Evolutionary conservation across 2,888 invertebrate species (phyloP), one percentile per base, ranked within the genome.

Genomic region (Diarsia mendica): DNA sequence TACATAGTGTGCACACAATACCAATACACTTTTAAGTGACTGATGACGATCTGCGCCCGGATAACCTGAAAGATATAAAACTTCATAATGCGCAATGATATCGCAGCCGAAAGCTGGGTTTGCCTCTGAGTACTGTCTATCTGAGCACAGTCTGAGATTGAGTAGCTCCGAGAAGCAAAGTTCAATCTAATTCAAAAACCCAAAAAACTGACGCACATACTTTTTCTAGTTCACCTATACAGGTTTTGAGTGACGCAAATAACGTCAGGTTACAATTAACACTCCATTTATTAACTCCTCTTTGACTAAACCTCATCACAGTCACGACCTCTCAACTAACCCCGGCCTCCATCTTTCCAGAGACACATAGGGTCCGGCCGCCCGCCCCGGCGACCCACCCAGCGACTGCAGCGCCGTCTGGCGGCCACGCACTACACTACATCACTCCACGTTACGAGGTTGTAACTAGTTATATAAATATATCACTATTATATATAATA

Each of bases 331-430:
- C 11, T 15, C 13, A 60, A 76, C 44, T 80, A n/a, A 80, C 64
- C 11, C 0, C 2, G 0, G 4, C 46, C 11, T 60, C 55, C 18
- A 61, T 80, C 49, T 85, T 87, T 85, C 6, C 90, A 92, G 92
- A 83, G 88, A 90, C 51, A 90, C 90, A 87, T 92, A 92, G 89
- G 85, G 85, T 70, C 71, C 49, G 83, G 78, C 75, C 58, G 33
- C 63, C 51, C 73, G 81, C 53, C 74, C 80, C 55, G 71, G 75
- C 71, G 72, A 28, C 46, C 70, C 39, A 6, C 65, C 64, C 68
- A 67, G 72, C 73, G 75, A 55, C 64, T 39, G 71, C n/a, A 60
- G 72, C 71, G 79, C 73, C 76, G 13, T 33, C 65, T 13, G 61
- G 73, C 70, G 77, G 65, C 76, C 66, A 63, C 75, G 48, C 63